phyloP scores from a whole-genome alignment of 1,140 invertebrate genomes.

The Hylaeus volcanicus region DNA sequence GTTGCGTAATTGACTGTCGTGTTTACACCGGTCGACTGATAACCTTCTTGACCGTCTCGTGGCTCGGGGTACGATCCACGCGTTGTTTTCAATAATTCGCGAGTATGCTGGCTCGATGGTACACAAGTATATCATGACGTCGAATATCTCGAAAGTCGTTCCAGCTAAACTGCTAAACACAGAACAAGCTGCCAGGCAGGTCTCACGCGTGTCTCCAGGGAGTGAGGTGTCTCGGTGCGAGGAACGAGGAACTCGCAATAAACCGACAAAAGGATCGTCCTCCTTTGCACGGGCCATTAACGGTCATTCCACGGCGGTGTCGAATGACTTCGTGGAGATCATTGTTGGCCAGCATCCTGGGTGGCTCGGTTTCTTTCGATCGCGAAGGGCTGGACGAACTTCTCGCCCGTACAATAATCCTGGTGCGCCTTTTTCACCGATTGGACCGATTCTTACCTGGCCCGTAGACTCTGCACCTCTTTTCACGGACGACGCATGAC shows the following conservation, averaged over 20 bases:
- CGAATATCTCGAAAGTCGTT: background rate
- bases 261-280: conserved; percentile 29
- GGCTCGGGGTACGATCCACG: too few species aligned
- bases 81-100: too few species aligned
- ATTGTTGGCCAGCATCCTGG: conserved; percentile 54
- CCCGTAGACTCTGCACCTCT: conserved; percentile 5
- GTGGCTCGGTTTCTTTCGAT: conserved; percentile 41
- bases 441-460: conserved; percentile 33
- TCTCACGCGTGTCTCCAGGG: background rate
- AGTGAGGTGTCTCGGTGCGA: background rate
- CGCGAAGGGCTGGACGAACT: conserved; percentile 29
- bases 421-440: conserved; percentile 1
- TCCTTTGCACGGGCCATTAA: conserved; percentile 44
- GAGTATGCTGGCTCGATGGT: too few species aligned
- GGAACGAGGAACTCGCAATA: conserved; percentile 28
- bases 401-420: conserved; percentile 44
- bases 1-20: too few species aligned
- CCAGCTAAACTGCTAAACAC: background rate
- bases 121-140: too few species aligned
- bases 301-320: conserved; percentile 25
- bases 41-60: too few species aligned
- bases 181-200: background rate
- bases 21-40: too few species aligned
- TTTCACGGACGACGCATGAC: conserved; percentile 40
- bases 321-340: conserved; percentile 48